These are phyloP conservation scores for Agrotis segetum DNA, from an alignment of 2,888 invertebrate genomes.

Conservation along the genomic window DNA sequence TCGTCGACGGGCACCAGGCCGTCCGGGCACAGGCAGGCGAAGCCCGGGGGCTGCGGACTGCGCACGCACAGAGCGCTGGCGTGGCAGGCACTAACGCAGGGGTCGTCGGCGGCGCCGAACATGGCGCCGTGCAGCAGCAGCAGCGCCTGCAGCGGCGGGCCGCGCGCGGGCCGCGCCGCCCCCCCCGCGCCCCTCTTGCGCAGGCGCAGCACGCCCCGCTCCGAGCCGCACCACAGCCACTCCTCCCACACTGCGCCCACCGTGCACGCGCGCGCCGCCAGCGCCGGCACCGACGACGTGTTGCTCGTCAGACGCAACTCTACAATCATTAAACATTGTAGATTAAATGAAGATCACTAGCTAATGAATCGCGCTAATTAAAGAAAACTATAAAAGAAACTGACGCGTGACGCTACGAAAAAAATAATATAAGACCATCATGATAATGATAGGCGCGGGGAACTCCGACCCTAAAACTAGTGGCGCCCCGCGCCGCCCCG, in stretches of 20 bases:
- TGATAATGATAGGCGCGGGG: too few species aligned
- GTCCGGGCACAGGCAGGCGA: constrained; percentile 91
- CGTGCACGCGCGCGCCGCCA: constrained; percentile 56
- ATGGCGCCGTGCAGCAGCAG: constrained; percentile 75
- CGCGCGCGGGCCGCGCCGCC: constrained; percentile 67
- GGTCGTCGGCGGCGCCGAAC: constrained; percentile 80
- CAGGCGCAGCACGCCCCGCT: constrained; percentile 78
- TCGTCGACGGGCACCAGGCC: constrained; percentile 79
- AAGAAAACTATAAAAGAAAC: too few species aligned
- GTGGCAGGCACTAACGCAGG: constrained; percentile 89
- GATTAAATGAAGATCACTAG: too few species aligned
- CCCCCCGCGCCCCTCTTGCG: constrained; percentile 70
- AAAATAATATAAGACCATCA: too few species aligned
- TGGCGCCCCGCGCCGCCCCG: too few species aligned
- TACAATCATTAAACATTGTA: not conserved
- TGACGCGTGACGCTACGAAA: too few species aligned
- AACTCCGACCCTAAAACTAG: too few species aligned
- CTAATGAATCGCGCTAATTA: too few species aligned
- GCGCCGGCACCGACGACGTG: constrained; percentile 36
- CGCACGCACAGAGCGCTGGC: constrained; percentile 92
- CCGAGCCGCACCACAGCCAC: constrained; percentile 80
- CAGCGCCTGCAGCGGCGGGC: constrained; percentile 70
- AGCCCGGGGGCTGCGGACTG: constrained; percentile 81
- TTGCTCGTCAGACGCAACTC: constrained; percentile 34
- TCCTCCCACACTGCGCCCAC: constrained; percentile 81